These are phyloP conservation scores for Bryconaethiops microstoma DNA, from an alignment of 2,797 vertebrate genomes.

Conservation along the genomic window DNA sequence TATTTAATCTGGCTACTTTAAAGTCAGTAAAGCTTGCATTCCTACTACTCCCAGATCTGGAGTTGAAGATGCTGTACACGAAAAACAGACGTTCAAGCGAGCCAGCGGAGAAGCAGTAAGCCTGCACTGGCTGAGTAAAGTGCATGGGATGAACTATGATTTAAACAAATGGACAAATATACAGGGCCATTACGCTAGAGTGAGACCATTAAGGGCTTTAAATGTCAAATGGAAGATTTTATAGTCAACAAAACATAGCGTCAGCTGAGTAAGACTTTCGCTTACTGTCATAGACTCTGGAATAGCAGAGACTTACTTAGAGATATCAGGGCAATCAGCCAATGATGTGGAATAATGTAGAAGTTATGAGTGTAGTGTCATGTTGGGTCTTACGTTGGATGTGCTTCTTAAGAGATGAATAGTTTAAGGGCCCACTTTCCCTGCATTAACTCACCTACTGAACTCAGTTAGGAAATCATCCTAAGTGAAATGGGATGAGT, in stretches of 20 bases:
- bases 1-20: neutral
- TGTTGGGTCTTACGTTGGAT: too few relatives aligned
- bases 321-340: too few relatives aligned
- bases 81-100: neutral
- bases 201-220: neutral
- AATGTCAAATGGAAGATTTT: neutral
- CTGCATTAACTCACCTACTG: too few relatives aligned
- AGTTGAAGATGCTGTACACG: neutral
- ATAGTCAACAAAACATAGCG: neutral
- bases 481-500: too few relatives aligned
- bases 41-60: neutral
- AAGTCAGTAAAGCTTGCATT: neutral
- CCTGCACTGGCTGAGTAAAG: neutral
- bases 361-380: too few relatives aligned
- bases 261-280: neutral
- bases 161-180: neutral
- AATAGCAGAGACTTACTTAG: too few relatives aligned
- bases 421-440: too few relatives aligned
- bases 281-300: too few relatives aligned
- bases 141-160: neutral
- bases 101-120: neutral
- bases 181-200: neutral
- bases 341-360: too few relatives aligned
- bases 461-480: too few relatives aligned
- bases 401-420: too few relatives aligned